Base-by-base conservation (phyloP, 30 jellyfish, hydroid and myxozoan genomes). In the Calvadosia cruxmelitensis region DNA sequence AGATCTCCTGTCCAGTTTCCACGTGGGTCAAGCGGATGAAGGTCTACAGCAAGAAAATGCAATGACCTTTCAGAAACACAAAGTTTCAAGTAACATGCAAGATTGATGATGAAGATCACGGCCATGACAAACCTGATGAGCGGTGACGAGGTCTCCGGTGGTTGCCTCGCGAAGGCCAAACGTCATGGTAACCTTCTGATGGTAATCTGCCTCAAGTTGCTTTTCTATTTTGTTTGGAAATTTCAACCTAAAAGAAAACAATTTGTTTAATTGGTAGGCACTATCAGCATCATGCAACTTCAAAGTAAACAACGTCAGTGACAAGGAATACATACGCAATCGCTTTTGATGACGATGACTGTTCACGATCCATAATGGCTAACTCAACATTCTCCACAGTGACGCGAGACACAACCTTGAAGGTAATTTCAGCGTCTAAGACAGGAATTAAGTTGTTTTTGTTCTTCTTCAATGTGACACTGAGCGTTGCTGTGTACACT, bases 331-430 rank as follows among this genome's bases (percentile, higher is more conserved):
- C 33, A 5, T 20, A 64, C 72, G 66, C 33, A 1, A 67, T 27
- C 31, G 48, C 70, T 42, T 73, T 75, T 61, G 95, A 34, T 31
- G 86, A 27, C 12, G 89, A 67, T 36, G 93, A 70, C 64, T 81
- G 94, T 62, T 87, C 97, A 49, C 85, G 74, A 48, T 87, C 97
- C 35, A 81, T 92, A 69, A 87, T 81, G 1, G 82, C 93, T 32
- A 87, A 72, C 50, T 71, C 94, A n/a, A 78, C 94, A 78, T 70
- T 80, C 26, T 76, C 94, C 50, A 87, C 97, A 23, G 74, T 77
- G 7, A 87, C 76, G n/a, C 94, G 74, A 48, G 94, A 63, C 28
- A 87, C 62, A 62, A 87, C 97, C 69, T 87, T 87, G 25, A 83
- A 82, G 30, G 71, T 73, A 53, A 87, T 69, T 10, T 53, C 89